A percentile compares a stretch with the other conserved stretches of the same genome.
These are phyloP conservation scores for Penelope pileata DNA, from an alignment of 2,113 vertebrate species.

Conservation along the genomic window DNA sequence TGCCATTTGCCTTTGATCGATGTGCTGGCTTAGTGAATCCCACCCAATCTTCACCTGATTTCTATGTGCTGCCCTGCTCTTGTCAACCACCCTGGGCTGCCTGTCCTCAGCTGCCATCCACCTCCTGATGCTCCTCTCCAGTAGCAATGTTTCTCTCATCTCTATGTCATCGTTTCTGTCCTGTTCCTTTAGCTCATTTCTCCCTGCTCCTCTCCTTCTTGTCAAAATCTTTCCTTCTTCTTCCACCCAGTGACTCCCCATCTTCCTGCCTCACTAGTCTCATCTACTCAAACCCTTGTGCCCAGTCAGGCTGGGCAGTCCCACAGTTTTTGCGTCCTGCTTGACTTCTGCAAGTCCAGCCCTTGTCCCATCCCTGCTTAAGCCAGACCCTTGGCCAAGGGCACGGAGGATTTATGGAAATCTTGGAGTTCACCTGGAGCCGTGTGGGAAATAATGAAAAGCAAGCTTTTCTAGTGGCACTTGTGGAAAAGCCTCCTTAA, in stretches of 20 bases:
- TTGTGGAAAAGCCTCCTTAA: not conserved
- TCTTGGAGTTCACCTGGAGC: not conserved
- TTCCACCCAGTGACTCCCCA: not conserved
- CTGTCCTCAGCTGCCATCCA: not conserved
- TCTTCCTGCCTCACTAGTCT: not conserved
- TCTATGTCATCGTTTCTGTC: not conserved
- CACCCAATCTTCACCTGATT: not conserved
- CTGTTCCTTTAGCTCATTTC: not conserved
- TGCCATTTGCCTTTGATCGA: not conserved
- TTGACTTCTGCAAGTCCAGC: not conserved
- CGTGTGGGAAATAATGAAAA: not conserved
- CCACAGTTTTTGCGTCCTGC: fast-evolving
- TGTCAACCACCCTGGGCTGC: not conserved
- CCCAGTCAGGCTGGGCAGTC: not conserved
- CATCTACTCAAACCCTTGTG: not conserved
- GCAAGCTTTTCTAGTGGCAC: not conserved
- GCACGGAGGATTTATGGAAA: not conserved
- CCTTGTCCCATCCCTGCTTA: not conserved
- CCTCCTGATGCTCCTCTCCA: not conserved
- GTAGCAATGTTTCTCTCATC: not conserved
- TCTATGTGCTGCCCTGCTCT: not conserved
- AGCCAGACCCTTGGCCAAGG: not conserved
- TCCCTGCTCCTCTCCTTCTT: not conserved
- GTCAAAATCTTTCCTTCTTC: not conserved
- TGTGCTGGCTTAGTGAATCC: not conserved